A percentile compares a stretch with the other conserved stretches of the same genome.
phyloP scores from a whole-genome alignment of 23 tunicate genomes.

The Halocynthia aurantium region DNA sequence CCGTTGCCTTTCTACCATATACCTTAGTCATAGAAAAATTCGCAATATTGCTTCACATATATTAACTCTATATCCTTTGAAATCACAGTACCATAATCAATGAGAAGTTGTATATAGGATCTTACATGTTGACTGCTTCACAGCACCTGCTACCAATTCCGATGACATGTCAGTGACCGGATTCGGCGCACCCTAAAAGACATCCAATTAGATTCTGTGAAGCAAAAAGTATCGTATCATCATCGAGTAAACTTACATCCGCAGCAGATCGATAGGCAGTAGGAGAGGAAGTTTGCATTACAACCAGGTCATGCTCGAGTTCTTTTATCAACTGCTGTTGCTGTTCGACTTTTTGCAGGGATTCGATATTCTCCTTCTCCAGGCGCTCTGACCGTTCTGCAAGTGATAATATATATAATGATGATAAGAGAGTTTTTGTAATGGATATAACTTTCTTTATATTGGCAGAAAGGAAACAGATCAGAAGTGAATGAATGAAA shows the following conservation, averaged over 20 bases:
- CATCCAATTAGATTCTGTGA: background rate
- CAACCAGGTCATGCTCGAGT: slow-evolving; percentile 78
- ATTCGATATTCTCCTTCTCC: slow-evolving; percentile 46
- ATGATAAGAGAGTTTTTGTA: background rate
- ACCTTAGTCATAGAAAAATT: too few relatives aligned
- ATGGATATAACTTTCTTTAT: too few relatives aligned
- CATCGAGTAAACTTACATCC: slow-evolving; percentile 42
- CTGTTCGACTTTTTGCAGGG: slow-evolving; percentile 13
- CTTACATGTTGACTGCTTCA: slow-evolving; percentile 41
- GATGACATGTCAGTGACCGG: slow-evolving; percentile 49
- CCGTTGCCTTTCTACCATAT: too few relatives aligned
- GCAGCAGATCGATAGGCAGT: slow-evolving; percentile 70
- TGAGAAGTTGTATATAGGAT: too few relatives aligned
- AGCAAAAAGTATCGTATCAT: background rate
- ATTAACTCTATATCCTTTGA: too few relatives aligned
- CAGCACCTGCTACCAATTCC: slow-evolving; percentile 83
- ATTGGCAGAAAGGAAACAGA: too few relatives aligned
- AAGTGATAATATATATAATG: background rate
- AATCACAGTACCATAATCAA: too few relatives aligned
- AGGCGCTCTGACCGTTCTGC: slow-evolving; percentile 37
- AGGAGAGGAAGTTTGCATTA: slow-evolving; percentile 76
- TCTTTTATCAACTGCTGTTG: slow-evolving; percentile 52
- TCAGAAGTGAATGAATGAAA: background rate
- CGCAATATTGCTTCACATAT: too few relatives aligned
- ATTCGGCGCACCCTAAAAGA: slow-evolving; percentile 30